Evolutionary conservation across 1,140 invertebrate genomes (phyloP).

Genomic region (Parapsyche elsis): DNA sequence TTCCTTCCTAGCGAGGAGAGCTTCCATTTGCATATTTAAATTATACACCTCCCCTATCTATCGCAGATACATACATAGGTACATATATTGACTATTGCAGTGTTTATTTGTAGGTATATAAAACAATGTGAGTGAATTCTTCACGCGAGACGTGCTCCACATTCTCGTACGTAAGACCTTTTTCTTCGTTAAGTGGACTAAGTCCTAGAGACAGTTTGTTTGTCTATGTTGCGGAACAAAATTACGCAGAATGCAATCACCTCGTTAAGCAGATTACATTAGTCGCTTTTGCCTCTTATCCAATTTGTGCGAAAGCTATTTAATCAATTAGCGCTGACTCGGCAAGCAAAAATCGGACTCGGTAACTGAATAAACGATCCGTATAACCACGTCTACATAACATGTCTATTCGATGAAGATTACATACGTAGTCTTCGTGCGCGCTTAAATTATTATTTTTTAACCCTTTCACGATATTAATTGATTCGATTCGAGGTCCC

Average conservation of each 20-base stretch:
- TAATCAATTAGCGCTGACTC: slow-evolving; percentile 10
- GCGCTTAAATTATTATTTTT: too few species aligned
- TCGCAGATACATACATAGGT: too few species aligned
- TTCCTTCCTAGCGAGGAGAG: neutral
- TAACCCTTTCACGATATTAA: too few species aligned
- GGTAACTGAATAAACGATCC: neutral
- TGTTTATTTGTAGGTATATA: too few species aligned
- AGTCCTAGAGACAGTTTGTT: neutral
- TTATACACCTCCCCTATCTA: neutral
- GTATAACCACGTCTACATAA: too few species aligned
- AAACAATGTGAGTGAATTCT: too few species aligned
- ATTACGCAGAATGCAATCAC: neutral
- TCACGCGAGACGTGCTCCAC: too few species aligned
- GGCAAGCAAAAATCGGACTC: neutral
- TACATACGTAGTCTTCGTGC: neutral
- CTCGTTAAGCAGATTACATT: neutral
- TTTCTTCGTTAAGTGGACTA: too few species aligned
- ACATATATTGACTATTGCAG: too few species aligned
- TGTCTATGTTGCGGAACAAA: neutral
- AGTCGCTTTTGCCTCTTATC: neutral
- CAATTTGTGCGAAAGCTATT: neutral
- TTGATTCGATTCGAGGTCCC: too few species aligned
- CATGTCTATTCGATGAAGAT: neutral
- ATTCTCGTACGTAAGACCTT: too few species aligned
- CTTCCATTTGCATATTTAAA: neutral